Evolutionary conservation across 2,797 vertebrate genomes (phyloP), one percentile per base, ranked within the genome.

Genomic region (Pteropus rufus): DNA sequence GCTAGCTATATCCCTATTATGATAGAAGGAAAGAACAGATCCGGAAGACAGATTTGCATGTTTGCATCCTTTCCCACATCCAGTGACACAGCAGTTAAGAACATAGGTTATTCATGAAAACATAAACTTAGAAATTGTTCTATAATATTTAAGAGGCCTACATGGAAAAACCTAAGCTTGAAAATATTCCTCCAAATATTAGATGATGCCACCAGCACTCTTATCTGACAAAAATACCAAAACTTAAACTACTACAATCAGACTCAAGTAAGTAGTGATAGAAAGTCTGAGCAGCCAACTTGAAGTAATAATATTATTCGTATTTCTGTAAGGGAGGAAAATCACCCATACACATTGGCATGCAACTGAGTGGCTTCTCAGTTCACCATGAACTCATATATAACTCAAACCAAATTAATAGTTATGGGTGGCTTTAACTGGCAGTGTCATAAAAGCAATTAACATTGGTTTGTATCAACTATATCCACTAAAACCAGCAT

Each of bases 391-490:
- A 75, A 96, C 91, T 86, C 19, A 82, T 24, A 90, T 62, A 62
- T 67, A 93, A 92, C 46, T 60, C 44, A 85, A 91, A 41, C 31
- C 56, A 75, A 94, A 89, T 67, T 77, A 85, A 93, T 70, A 94
- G 49, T 93, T n/a, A 82, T 14, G 73, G n/a, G 31, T 93, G 36
- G 36, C 52, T 85, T 69, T 90, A 92, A 92, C n/a, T 89, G 52
- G 31, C 29, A 93, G 29, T 72, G 10, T 69, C 34, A 82, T n/a
- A 12, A 94, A 96, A 92, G 34, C n/a, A 85, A 46, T 76, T 72
- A 85, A 19, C 21, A 67, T 39, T 94, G 83, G 72, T 79, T 89
- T 83, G 24, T 75, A 69, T 14, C 23, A 93, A 29, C 8, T 81
- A 15, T 64, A 79, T 41, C 23, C 34, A 64, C 36, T n/a, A 84